phyloP scores from a whole-genome alignment of 2,797 vertebrate genomes.

The Hylomyscus alleni region DNA sequence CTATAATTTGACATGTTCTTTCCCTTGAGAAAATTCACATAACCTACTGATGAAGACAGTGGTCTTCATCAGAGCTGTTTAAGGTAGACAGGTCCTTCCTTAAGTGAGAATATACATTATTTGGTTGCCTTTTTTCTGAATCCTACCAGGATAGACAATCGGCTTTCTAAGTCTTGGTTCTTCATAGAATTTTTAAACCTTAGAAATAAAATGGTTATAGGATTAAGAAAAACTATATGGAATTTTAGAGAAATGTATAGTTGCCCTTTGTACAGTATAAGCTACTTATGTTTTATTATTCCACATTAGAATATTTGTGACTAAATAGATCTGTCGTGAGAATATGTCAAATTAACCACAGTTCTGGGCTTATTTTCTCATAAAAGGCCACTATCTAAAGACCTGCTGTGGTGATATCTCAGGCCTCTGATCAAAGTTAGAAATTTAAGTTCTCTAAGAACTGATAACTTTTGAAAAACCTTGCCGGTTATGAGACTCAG shows the following conservation, averaged over 20 bases:
- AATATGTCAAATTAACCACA: background rate
- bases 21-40: slow-evolving; percentile 28
- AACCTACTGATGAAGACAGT: no score
- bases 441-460: background rate
- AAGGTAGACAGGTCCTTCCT: background rate
- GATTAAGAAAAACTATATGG: background rate
- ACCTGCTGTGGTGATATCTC: background rate
- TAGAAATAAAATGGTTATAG: slow-evolving; percentile 16
- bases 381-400: background rate
- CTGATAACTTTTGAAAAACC: background rate
- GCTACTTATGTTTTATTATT: background rate
- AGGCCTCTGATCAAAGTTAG: background rate
- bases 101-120: background rate
- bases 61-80: background rate
- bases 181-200: slow-evolving; percentile 28
- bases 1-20: background rate
- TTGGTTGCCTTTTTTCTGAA: background rate
- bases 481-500: background rate
- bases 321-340: background rate
- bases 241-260: slow-evolving; percentile 11
- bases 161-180: slow-evolving; percentile 3
- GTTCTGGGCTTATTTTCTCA: slow-evolving; percentile 3
- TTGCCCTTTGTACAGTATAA: background rate
- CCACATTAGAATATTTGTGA: background rate
- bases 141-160: background rate